Conservation (phyloP, 2,113 vertebrate genomes). For the Semnornis frantzii region DNA sequence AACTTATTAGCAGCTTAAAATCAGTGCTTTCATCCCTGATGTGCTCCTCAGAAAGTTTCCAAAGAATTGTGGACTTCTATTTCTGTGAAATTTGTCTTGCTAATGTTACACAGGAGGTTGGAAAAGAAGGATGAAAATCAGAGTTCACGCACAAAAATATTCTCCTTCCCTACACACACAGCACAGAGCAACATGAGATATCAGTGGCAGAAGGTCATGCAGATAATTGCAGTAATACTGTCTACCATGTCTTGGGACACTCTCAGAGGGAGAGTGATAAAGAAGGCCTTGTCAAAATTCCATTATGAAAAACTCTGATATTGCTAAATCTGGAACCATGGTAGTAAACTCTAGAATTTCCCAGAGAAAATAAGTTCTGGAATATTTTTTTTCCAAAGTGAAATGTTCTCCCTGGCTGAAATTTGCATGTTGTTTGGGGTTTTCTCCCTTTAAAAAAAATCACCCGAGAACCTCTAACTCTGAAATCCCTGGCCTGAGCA, state of each 20-base stretch:
- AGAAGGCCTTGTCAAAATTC: conserved; percentile 19
- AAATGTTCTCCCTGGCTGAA: neutral
- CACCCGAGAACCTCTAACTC: neutral
- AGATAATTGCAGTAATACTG: conserved; percentile 42
- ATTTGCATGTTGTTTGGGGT: rapidly evolving
- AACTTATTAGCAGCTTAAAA: neutral
- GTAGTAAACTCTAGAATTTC: neutral
- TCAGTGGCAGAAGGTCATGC: conserved; percentile 1
- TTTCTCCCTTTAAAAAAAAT: neutral
- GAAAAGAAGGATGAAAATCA: neutral
- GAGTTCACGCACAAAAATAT: neutral
- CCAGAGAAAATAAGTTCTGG: neutral
- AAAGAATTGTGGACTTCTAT: neutral
- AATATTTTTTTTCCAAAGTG: neutral
- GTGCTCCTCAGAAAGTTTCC: neutral
- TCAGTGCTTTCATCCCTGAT: neutral
- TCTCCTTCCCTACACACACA: neutral
- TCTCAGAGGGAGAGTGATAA: neutral
- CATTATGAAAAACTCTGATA: neutral
- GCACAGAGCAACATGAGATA: neutral
- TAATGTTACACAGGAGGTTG: neutral
- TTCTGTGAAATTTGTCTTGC: neutral
- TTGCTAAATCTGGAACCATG: neutral
- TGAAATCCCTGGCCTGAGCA: neutral
- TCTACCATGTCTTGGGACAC: neutral